Base-by-base conservation (phyloP, 2,797 vertebrate species). In the Molossus alvarezi region DNA sequence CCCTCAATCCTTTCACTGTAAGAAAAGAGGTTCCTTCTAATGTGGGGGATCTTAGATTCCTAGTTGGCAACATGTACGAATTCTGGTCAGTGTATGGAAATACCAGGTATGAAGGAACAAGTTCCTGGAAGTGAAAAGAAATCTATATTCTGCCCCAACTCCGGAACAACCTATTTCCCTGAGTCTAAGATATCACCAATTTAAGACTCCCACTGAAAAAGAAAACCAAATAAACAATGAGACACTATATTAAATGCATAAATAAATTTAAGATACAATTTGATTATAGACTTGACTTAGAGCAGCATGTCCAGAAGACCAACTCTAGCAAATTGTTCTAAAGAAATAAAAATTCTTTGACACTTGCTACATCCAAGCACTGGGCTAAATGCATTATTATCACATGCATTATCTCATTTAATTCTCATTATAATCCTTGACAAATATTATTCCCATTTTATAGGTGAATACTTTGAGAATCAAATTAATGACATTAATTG, bases 401-500 rank as follows among this genome's bases (percentile, higher is more conserved):
- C 58, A 37, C 33, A 60, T 10, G 41, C 6, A 51, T 80, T 41
- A 84, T 41, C 37, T 95, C 80, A 83, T 53, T 75, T 75, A 69
- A 45, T 82, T 94, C 67, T 95, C 64, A 73, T 77, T 58, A 23
- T 80, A 96, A 92, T 6, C 20, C 67, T 60, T 77, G 62, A 72
- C 55, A 81, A 37, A 27, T 60, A 67, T 9, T 88, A 82, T 75
- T 88, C 18, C 71, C 72, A 90, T 65, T 83, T 91, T 48, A 91
- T 14, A 94, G 67, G 72, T 77, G 55, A 96, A 65, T n/a, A 91
- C 93, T 93, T 3, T 83, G 73, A 91, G 69, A 29, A 14, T 93
- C 20, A 41, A 89, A 88, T 89, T 91, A 87, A 77, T 82, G 21
- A 86, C 95, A 88, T 89, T 72, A 95, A 15, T 92, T 88, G 58